A percentile compares a stretch with the other conserved stretches of the same genome.
phyloP scores from a whole-genome alignment of 2,113 vertebrate species.

The Lepus europaeus region DNA sequence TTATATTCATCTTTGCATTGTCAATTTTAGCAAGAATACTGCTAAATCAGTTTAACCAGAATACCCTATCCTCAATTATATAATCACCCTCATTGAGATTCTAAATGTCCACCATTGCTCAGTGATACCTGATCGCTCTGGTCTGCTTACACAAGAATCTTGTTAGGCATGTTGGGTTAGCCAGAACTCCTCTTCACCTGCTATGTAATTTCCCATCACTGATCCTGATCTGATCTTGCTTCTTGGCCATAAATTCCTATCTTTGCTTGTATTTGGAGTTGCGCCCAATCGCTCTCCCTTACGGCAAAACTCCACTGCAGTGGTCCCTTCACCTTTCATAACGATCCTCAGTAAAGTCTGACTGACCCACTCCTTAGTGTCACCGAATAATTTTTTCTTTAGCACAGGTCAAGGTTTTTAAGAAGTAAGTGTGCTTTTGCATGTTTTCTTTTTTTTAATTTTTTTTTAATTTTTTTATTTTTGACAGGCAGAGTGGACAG shows the following conservation, averaged over 20 bases:
- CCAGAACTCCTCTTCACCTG: neutral
- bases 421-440: neutral
- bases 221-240: neutral
- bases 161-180: neutral
- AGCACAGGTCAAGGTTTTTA: neutral
- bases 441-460: neutral
- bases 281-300: neutral
- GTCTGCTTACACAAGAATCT: slow-evolving; percentile 6
- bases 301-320: neutral
- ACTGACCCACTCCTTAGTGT: neutral
- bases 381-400: neutral
- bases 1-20: neutral
- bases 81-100: neutral
- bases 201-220: neutral
- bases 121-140: neutral
- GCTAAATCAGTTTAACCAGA: neutral
- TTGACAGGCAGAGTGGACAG: too few species aligned
- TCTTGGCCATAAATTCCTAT: neutral
- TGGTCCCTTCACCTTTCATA: neutral
- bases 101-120: neutral
- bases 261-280: neutral
- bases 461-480: too few species aligned
- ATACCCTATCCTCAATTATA: neutral
- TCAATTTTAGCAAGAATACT: neutral
- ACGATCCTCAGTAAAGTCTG: neutral